Evolutionary conservation across 2,113 vertebrate species (phyloP), one percentile per base, ranked within the genome.

Genomic region (Anser brachyrhynchus): DNA sequence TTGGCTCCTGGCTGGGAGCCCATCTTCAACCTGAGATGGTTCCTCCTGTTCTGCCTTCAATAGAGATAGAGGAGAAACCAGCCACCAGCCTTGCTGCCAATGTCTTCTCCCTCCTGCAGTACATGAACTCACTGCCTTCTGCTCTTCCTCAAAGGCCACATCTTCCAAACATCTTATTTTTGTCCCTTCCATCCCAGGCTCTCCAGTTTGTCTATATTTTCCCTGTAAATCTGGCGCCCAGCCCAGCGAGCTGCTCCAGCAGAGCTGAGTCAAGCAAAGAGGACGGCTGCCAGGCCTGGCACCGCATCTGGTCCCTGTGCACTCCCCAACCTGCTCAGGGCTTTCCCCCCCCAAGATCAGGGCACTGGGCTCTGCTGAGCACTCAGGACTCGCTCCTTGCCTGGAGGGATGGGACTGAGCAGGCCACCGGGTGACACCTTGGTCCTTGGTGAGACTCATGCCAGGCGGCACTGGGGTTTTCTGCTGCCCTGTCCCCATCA

Each of bases 351-450:
- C 31, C 9, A 5, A 22, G 49, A 55, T 3, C 80, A n/a, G 61
- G 28, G 17, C 44, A 19, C 6, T 37, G 3, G n/a, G 28, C 49
- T 43, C 57, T 0, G 0, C 0, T n/a, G 54, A 55, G 70, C 37
- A 5, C 77, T 59, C 79, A 23, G 31, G 29, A 29, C 33, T 5
- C 37, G 7, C 28, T 70, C 62, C 84, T 81, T 22, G 3, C 31
- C 66, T 51, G 1, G 0, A 57, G 44, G 29, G 26, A 44, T 0
- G 18, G 69, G 23, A 52, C n/a, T 5, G 43, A 55, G 57, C 52
- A 37, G 16, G 69, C 31, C 51, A 54, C 6, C 44, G 44, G 26
- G 54, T 39, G 54, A 83, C 43, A 41, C 26, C 3, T 4, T 0
- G 2, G 69, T 33, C 29, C 79, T 19, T 8, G 17, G 21, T 23